phyloP scores from a whole-genome alignment of 35 echinoderm and acorn worm species.

The Eucidaris tribuloides region DNA sequence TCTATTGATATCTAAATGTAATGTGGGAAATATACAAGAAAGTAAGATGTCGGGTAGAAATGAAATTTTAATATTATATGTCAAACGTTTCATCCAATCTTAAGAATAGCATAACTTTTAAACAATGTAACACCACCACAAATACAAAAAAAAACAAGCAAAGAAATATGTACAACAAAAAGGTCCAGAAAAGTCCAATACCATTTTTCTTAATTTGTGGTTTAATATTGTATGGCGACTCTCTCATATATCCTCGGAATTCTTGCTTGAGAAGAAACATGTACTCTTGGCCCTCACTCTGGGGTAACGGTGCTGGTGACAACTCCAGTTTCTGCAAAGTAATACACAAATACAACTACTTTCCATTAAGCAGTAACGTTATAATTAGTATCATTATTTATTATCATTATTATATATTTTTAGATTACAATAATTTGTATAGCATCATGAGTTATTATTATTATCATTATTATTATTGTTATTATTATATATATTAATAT shows the following conservation, averaged over 20 bases:
- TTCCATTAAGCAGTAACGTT: too few species aligned
- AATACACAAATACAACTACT: background rate
- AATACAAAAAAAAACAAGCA: background rate
- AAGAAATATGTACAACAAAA: background rate
- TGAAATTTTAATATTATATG: background rate
- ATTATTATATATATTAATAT: too few species aligned
- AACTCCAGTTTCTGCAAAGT: conserved; percentile 69
- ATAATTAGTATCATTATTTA: too few species aligned
- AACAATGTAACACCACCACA: background rate
- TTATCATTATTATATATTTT: too few species aligned
- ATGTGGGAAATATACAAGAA: too few species aligned
- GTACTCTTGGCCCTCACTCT: conserved; percentile 73
- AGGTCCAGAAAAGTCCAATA: background rate
- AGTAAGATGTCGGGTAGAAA: too few species aligned
- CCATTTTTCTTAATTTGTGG: conserved; percentile 86
- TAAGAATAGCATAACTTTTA: background rate
- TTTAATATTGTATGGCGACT: conserved; percentile 90
- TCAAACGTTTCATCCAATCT: background rate
- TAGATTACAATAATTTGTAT: too few species aligned
- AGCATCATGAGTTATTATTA: too few species aligned
- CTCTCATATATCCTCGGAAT: conserved; percentile 68
- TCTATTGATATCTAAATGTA: too few species aligned
- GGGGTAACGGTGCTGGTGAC: conserved; percentile 67
- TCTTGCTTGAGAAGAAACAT: conserved; percentile 95
- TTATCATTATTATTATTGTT: too few species aligned